Evolutionary conservation across 1,140 invertebrate species (phyloP).

Genomic region (Archivesica marissinica): DNA sequence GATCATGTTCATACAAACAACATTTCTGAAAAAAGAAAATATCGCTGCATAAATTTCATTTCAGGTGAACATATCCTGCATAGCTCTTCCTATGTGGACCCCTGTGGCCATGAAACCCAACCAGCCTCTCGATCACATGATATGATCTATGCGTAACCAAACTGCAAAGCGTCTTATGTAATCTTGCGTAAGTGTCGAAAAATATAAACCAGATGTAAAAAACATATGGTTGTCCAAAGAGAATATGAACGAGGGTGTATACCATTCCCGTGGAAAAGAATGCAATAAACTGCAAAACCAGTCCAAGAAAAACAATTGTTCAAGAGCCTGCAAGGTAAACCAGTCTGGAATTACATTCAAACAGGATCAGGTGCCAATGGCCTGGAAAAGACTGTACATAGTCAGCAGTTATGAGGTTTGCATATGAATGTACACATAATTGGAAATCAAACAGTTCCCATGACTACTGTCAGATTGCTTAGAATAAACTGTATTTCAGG

Average conservation of each 20-base stretch:
- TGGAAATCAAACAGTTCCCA: not conserved
- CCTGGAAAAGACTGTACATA: not conserved
- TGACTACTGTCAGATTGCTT: too few relatives aligned
- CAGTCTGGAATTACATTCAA: constrained; percentile 23
- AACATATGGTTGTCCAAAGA: constrained; percentile 63
- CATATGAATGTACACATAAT: not conserved
- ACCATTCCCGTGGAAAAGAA: constrained; percentile 42
- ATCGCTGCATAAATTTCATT: not conserved
- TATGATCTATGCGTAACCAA: constrained; percentile 18
- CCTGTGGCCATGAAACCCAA: constrained; percentile 35
- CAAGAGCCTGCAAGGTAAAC: constrained; percentile 40
- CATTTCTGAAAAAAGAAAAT: not conserved
- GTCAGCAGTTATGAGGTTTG: not conserved
- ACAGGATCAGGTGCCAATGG: constrained; percentile 24
- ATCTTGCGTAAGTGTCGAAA: constrained; percentile 62
- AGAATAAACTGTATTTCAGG: too few relatives aligned
- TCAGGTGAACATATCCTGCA: constrained; percentile 9
- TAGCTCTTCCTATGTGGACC: constrained; percentile 27
- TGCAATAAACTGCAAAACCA: constrained; percentile 55
- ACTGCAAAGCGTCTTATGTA: constrained; percentile 62
- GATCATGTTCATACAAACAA: too few relatives aligned
- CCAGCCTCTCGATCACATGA: constrained; percentile 38
- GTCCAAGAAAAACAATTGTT: constrained; percentile 57
- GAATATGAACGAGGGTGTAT: constrained; percentile 32
- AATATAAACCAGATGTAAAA: constrained; percentile 62